phyloP scores from a whole-genome alignment of 2,797 vertebrate genomes.

The Enteromius treurensis region DNA sequence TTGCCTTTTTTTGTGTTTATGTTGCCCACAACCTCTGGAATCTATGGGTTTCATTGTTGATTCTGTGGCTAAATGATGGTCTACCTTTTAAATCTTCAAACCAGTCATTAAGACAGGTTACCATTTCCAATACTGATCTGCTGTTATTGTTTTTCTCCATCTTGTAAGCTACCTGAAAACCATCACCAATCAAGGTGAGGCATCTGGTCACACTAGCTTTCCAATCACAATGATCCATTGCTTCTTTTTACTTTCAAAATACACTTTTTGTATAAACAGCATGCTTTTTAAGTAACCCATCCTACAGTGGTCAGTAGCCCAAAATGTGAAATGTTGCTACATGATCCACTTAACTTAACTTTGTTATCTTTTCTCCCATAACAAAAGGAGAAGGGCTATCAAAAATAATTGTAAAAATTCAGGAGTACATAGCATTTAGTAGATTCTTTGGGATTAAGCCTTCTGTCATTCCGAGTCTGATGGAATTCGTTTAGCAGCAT shows the following conservation, averaged over 20 bases:
- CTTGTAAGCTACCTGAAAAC: neutral
- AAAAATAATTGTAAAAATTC: neutral
- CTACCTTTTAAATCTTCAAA: neutral
- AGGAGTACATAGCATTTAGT: neutral
- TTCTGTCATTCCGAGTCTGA: neutral
- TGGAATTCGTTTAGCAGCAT: neutral
- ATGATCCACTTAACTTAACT: neutral
- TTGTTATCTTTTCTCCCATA: neutral
- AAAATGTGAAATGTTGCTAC: neutral
- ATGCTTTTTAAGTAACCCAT: neutral
- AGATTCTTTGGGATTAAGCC: neutral
- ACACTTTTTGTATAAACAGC: neutral
- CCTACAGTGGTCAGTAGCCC: neutral
- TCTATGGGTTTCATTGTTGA: neutral
- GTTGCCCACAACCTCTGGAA: neutral
- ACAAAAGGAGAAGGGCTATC: neutral
- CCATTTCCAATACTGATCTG: neutral
- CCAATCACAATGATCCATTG: neutral
- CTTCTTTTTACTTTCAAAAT: neutral
- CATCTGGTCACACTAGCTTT: neutral
- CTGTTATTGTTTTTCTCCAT: neutral
- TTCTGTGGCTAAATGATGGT: neutral
- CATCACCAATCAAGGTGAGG: neutral
- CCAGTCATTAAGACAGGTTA: neutral
- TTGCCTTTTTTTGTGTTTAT: neutral